phyloP scores from a whole-genome alignment of 2,888 invertebrate genomes.

The Resseliella maxima region DNA sequence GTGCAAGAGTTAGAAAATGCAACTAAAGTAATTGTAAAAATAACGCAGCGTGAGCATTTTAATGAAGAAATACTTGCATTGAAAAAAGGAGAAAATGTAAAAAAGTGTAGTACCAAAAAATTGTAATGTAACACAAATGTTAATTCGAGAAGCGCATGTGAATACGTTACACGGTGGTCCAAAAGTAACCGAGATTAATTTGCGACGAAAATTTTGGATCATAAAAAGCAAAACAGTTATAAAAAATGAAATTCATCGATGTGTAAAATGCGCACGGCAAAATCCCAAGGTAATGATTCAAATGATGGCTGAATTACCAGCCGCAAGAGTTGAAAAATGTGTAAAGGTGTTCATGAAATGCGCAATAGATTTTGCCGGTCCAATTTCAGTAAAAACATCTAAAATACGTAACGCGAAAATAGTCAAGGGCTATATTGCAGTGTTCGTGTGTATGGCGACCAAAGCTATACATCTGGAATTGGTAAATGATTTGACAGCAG shows the following conservation, averaged over 20 bases:
- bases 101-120: neutral
- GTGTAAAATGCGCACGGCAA: constrained; percentile 57
- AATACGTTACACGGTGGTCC: constrained; percentile 59
- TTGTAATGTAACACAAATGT: neutral
- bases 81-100: neutral
- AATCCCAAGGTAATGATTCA: constrained; percentile 56
- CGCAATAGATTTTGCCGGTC: constrained; percentile 58
- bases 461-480: constrained; percentile 59
- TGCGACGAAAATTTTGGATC: constrained; percentile 60
- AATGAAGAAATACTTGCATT: constrained; percentile 27
- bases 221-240: constrained; percentile 57
- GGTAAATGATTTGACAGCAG: constrained; percentile 58
- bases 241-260: constrained; percentile 57
- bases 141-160: constrained; percentile 25
- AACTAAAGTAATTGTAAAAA: neutral
- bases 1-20: neutral
- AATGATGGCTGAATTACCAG: constrained; percentile 61
- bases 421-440: constrained; percentile 60
- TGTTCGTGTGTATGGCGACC: constrained; percentile 61
- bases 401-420: constrained; percentile 57
- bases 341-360: constrained; percentile 58
- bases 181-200: constrained; percentile 58
- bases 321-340: constrained; percentile 55
- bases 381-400: constrained; percentile 59
- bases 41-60: neutral